A percentile compares a stretch with the other conserved stretches of the same genome.
These are phyloP conservation scores for Diloba caeruleocephala DNA, from an alignment of 2,888 invertebrate species.

Conservation along the genomic window DNA sequence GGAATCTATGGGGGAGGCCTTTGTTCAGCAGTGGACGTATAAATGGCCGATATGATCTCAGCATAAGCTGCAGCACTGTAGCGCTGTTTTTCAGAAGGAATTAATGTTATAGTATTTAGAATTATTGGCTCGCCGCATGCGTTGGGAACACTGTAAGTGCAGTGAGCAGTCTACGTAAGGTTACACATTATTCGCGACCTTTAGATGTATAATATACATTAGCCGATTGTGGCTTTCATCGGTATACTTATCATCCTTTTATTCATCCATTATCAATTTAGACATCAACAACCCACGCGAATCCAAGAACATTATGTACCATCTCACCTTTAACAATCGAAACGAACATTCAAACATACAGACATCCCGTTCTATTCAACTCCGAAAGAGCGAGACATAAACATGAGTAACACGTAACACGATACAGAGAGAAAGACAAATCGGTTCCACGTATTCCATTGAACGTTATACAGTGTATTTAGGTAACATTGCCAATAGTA, in stretches of 20 bases:
- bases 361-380: constrained; percentile 6
- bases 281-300: constrained; percentile 22
- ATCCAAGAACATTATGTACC: constrained; percentile 11
- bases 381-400: constrained; percentile 17
- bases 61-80: too few species aligned
- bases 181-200: too few species aligned
- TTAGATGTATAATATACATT: neutral
- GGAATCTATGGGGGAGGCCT: too few species aligned
- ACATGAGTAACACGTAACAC: constrained; percentile 36
- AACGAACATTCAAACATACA: constrained; percentile 14
- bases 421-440: constrained; percentile 46
- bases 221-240: neutral
- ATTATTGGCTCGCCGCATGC: too few species aligned
- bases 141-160: too few species aligned
- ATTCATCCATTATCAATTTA: constrained; percentile 23
- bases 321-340: constrained; percentile 24
- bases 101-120: too few species aligned
- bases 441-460: constrained; percentile 50
- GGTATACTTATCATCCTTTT: constrained; percentile 5
- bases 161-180: too few species aligned
- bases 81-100: too few species aligned
- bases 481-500: constrained; percentile 75
- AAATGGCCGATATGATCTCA: too few species aligned
- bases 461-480: constrained; percentile 51
- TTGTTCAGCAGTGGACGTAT: too few species aligned